phyloP scores from a whole-genome alignment of 2,113 vertebrate genomes.

The Holacanthus passer region DNA sequence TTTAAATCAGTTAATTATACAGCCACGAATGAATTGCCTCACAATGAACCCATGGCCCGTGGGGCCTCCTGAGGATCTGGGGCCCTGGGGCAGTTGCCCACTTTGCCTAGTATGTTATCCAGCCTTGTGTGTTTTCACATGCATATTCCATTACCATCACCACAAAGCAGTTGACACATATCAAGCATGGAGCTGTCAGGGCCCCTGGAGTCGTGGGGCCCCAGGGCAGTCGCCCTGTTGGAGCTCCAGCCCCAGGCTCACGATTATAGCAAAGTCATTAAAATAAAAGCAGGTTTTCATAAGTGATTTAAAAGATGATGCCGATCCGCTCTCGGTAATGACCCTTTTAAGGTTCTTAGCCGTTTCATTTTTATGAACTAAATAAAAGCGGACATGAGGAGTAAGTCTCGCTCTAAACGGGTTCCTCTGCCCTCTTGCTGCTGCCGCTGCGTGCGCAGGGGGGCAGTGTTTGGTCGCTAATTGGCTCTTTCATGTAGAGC shows the following conservation, averaged over 20 bases:
- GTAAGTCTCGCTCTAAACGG: not conserved
- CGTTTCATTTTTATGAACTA: not conserved
- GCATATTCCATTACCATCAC: not conserved
- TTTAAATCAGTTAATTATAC: not conserved
- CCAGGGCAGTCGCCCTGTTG: not conserved
- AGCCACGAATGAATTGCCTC: not conserved
- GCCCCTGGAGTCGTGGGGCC: not conserved
- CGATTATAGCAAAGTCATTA: not conserved
- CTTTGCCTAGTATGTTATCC: not conserved
- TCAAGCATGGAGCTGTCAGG: not conserved
- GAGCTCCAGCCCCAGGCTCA: not conserved
- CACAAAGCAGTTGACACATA: slow-evolving; percentile 1
- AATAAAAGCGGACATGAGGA: not conserved
- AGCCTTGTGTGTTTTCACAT: not conserved
- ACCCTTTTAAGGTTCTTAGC: too few relatives aligned
- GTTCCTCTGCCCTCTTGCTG: not conserved
- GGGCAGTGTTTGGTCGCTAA: slow-evolving; percentile 74
- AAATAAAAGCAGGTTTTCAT: not conserved
- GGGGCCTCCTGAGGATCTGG: not conserved
- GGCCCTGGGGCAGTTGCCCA: not conserved
- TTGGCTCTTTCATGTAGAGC: slow-evolving; percentile 46
- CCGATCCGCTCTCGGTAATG: not conserved
- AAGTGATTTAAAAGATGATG: not conserved
- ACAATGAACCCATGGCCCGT: not conserved
- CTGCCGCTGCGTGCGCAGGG: slow-evolving; percentile 53